Evolutionary conservation across 2,113 vertebrate species (phyloP).

Genomic region (Bungarus multicinctus): DNA sequence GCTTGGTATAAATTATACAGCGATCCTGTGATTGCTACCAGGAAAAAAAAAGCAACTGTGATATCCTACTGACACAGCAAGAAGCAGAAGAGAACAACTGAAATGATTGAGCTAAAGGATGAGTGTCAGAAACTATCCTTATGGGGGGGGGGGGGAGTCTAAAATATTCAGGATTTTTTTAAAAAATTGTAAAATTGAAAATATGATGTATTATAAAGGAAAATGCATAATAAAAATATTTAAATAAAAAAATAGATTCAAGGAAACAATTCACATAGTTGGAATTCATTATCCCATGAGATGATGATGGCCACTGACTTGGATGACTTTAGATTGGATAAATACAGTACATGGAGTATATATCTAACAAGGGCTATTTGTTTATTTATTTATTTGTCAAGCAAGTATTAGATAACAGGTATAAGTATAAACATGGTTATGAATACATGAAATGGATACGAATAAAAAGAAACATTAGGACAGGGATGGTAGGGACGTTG

Average conservation of each 20-base stretch:
- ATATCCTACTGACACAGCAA: background rate
- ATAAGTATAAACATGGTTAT: too few species aligned
- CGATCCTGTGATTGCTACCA: background rate
- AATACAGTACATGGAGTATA: background rate
- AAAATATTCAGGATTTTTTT: background rate
- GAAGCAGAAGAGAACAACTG: background rate
- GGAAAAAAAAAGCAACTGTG: background rate
- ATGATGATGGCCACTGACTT: background rate
- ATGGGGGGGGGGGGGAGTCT: fast-evolving
- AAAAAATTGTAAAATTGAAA: too few species aligned
- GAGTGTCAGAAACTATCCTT: background rate
- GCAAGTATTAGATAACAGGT: too few species aligned
- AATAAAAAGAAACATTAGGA: too few species aligned
- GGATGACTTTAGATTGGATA: background rate
- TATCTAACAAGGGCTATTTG: background rate
- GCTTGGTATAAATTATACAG: background rate
- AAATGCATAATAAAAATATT: too few species aligned
- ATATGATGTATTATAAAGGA: too few species aligned
- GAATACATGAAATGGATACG: too few species aligned
- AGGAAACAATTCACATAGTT: background rate
- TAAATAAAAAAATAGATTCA: background rate
- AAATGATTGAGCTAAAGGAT: background rate
- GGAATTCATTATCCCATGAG: background rate
- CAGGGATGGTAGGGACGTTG: too few species aligned
- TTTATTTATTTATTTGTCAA: background rate